These are phyloP conservation scores for Tetragonisca angustula DNA, from an alignment of 2,888 invertebrate species.

Conservation along the genomic window DNA sequence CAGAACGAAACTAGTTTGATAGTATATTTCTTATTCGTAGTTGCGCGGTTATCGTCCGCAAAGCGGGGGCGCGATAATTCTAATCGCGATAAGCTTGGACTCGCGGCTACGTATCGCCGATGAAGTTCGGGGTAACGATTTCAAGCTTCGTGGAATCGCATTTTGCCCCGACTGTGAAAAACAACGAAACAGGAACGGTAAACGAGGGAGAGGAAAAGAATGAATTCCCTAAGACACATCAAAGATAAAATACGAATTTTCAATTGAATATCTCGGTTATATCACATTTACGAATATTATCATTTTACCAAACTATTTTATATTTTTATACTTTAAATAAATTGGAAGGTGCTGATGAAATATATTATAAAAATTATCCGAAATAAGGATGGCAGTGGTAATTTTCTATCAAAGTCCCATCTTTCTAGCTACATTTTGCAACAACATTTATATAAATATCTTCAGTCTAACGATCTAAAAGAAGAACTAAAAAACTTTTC, in stretches of 20 bases:
- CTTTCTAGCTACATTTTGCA: not conserved
- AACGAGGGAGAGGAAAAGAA: not conserved
- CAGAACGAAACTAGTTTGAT: too few species aligned
- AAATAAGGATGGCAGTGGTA: not conserved
- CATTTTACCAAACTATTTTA: not conserved
- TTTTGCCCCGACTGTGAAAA: not conserved
- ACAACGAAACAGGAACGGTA: not conserved
- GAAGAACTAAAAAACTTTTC: too few species aligned
- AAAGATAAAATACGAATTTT: not conserved
- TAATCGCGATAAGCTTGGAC: slow-evolving; percentile 31
- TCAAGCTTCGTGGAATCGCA: slow-evolving; percentile 4
- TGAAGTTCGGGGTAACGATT: slow-evolving; percentile 18
- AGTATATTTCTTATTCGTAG: slow-evolving; percentile 3
- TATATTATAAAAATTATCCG: not conserved
- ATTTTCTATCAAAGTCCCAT: too few species aligned
- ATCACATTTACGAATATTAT: not conserved
- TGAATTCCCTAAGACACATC: not conserved
- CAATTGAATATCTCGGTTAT: not conserved
- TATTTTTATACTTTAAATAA: not conserved
- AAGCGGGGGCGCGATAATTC: slow-evolving; percentile 40
- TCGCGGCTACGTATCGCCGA: slow-evolving; percentile 2
- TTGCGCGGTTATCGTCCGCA: slow-evolving; percentile 18
- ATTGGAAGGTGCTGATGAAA: not conserved
- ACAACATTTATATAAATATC: not conserved
- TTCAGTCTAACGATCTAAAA: not conserved